These are phyloP conservation scores for Rhabdomys dilectus DNA, from an alignment of 2,113 vertebrate species.

Conservation along the genomic window DNA sequence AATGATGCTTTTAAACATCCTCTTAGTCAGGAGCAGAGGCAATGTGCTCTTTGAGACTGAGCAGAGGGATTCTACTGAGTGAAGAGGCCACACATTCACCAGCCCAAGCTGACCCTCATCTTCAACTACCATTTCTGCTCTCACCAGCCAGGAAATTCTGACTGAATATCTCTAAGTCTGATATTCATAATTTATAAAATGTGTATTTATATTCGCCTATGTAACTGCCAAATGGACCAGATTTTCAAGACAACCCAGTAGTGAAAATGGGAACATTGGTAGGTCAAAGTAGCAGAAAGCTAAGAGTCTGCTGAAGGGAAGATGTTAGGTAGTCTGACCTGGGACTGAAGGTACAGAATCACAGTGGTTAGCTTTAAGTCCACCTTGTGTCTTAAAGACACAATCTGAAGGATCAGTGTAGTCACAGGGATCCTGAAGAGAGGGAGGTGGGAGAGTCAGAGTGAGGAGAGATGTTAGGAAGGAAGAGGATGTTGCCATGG, in stretches of 20 bases:
- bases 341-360: neutral
- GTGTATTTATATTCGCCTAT: neutral
- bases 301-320: neutral
- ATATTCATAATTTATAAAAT: neutral
- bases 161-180: neutral
- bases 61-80: neutral
- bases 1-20: neutral
- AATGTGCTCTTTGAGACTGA: neutral
- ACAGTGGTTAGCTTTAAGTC: neutral
- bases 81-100: neutral
- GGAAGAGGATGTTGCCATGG: neutral
- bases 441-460: neutral
- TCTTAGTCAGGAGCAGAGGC: neutral
- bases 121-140: neutral
- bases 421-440: neutral
- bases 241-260: neutral
- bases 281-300: neutral
- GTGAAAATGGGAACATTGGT: neutral
- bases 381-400: neutral
- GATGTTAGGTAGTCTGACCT: neutral
- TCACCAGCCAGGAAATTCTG: neutral
- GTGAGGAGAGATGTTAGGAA: neutral
- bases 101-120: neutral
- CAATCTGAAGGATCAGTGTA: neutral
- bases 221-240: neutral